phyloP scores from a whole-genome alignment of 1,140 invertebrate genomes.

The Sinella curviseta region DNA sequence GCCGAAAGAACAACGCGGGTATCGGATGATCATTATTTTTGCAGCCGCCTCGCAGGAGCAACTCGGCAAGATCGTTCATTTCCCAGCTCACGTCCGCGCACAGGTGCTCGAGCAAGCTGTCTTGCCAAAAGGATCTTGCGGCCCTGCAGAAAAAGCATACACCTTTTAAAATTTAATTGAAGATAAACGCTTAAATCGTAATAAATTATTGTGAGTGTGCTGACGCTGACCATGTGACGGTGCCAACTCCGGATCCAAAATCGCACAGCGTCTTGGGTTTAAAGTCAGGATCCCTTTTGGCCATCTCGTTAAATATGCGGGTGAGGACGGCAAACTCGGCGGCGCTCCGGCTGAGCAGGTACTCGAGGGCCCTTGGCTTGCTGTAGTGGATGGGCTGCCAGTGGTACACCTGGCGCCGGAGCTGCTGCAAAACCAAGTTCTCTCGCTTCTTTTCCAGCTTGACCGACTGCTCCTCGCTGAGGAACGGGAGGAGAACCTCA shows the following conservation, averaged over 20 bases:
- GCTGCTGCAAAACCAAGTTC: slow-evolving; percentile 52
- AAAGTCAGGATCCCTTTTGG: slow-evolving; percentile 65
- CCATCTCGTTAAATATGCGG: slow-evolving; percentile 74
- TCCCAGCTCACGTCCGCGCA: slow-evolving; percentile 74
- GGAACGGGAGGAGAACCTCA: slow-evolving; percentile 50
- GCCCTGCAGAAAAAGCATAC: slow-evolving; percentile 64
- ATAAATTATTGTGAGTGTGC: slow-evolving; percentile 17
- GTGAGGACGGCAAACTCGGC: slow-evolving; percentile 73
- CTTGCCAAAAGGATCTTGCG: slow-evolving; percentile 68
- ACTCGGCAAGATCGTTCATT: slow-evolving; percentile 77
- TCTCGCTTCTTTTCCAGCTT: slow-evolving; percentile 37
- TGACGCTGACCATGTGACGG: slow-evolving; percentile 69
- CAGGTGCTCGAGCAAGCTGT: slow-evolving; percentile 74
- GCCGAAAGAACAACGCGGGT: slow-evolving; percentile 69
- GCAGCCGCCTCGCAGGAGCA: slow-evolving; percentile 65
- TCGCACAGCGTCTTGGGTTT: slow-evolving; percentile 76
- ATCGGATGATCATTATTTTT: slow-evolving; percentile 61
- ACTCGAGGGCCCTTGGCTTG: slow-evolving; percentile 63
- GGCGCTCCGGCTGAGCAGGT: slow-evolving; percentile 68
- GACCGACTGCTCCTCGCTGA: slow-evolving; percentile 46
- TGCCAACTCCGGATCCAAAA: slow-evolving; percentile 86
- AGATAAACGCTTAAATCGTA: background rate
- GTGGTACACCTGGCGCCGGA: slow-evolving; percentile 64
- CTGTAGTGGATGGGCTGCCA: slow-evolving; percentile 74
- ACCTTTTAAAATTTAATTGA: slow-evolving; percentile 27